Evolutionary conservation across 2,888 invertebrate species (phyloP).

Genomic region (Halocaridina rubra): DNA sequence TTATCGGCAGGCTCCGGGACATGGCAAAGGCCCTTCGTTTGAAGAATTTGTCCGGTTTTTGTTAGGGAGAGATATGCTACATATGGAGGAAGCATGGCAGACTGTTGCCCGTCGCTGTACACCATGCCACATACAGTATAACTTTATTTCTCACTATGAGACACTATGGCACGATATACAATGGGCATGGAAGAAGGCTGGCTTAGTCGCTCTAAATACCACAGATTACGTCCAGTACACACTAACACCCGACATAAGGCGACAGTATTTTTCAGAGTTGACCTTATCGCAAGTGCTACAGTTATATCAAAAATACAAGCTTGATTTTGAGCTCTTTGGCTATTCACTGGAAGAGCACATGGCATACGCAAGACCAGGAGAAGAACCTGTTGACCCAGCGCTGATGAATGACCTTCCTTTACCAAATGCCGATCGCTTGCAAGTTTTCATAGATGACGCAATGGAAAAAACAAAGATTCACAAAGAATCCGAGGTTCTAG

Average conservation of each 20-base stretch:
- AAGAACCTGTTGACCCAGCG: conserved; percentile 22
- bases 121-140: conserved; percentile 53
- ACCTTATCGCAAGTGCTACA: conserved; percentile 32
- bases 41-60: conserved; percentile 50
- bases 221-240: conserved; percentile 29
- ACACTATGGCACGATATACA: conserved; percentile 53
- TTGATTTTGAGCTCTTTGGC: conserved; percentile 58
- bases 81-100: conserved; percentile 47
- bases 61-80: conserved; percentile 17
- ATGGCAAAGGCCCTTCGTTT: conserved; percentile 42
- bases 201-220: conserved; percentile 15
- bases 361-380: conserved; percentile 33
- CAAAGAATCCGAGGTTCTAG: not conserved
- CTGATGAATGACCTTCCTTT: conserved; percentile 19
- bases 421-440: conserved; percentile 1
- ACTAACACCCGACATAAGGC: conserved; percentile 21
- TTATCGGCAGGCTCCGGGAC: conserved; percentile 22
- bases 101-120: conserved; percentile 36
- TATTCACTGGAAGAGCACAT: conserved; percentile 52
- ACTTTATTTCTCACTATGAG: conserved; percentile 44
- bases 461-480: not conserved
- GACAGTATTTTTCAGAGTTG: conserved; percentile 49
- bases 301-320: conserved; percentile 37
- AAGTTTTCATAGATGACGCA: not conserved
- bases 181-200: conserved; percentile 42